Conservation (phyloP, 2,797 vertebrate species). For the Anabacerthia variegaticeps region DNA sequence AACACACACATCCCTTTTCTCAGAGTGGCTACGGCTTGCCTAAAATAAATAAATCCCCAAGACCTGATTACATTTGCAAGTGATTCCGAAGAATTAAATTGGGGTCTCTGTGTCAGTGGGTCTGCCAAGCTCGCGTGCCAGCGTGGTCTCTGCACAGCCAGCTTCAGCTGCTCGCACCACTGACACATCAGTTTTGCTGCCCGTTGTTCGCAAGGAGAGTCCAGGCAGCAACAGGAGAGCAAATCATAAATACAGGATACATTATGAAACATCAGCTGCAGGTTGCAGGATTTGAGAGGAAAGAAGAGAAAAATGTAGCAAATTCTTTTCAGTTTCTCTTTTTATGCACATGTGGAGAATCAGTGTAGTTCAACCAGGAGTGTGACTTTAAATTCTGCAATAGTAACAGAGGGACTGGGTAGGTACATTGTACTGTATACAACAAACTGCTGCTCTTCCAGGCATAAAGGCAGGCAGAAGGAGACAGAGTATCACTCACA, state of each 20-base stretch:
- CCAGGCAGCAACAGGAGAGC: conserved; percentile 9
- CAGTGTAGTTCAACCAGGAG: background rate
- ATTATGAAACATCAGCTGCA: background rate
- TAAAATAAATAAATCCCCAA: background rate
- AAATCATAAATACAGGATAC: conserved; percentile 24
- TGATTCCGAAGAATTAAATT: background rate
- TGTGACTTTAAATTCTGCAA: background rate
- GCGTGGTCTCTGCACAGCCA: background rate
- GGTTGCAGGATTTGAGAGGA: background rate
- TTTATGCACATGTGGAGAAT: background rate
- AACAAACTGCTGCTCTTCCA: conserved; percentile 62
- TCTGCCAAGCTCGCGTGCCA: conserved; percentile 11
- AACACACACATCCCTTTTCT: background rate
- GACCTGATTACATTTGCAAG: background rate
- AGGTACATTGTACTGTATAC: conserved; percentile 33
- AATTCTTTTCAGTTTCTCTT: background rate
- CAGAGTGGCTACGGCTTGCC: background rate
- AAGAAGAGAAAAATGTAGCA: background rate
- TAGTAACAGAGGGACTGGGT: background rate
- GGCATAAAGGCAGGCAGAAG: conserved; percentile 56
- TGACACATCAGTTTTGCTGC: background rate
- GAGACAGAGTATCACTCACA: conserved; percentile 73
- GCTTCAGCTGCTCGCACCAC: background rate
- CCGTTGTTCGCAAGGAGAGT: background rate
- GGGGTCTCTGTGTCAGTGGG: conserved; percentile 56